Evolutionary conservation across 2,888 invertebrate genomes (phyloP), one percentile per base, ranked within the genome.

Genomic region (Peribatodes rhomboidaria): DNA sequence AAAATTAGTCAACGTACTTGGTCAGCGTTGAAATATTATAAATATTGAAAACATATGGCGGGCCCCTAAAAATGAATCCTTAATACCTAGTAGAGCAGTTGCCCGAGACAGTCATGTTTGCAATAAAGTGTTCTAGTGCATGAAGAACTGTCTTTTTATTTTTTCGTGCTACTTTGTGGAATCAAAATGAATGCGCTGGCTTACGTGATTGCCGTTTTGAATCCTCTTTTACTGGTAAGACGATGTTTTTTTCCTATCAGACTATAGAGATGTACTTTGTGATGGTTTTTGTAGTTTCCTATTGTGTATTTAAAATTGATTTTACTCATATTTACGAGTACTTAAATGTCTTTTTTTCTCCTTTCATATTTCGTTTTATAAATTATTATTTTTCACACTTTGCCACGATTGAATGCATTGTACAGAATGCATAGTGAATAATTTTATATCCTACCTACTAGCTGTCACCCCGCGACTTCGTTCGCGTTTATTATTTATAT

Each of bases 21-120:
- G 66, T 69, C 41, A 68, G 78, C 82, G 84, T 81, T 82, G 69
- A 69, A 82, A 84, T 81, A 81, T n/a, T n/a, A 85, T 85, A 79
- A 81, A 85, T 85, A 79, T 75, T 68, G 72, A 42, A 56, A 69
- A 59, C 50, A 61, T 46, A 52, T 16, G 8, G 35, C 22, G 41
- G 53, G 59, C 57, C 59, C 60, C 75, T 78, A 74, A 76, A 66
- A 69, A 60, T 61, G 35, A 55, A 16, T 71, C 70, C 73, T 46
- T 50, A 55, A 69, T 62, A 47, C 70, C 73, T 74, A 74, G 27
- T 27, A 59, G 57, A 69, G 65, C 68, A 69, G 22, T 22, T 22
- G 41, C 16, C 63, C 53, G 60, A 55, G 22, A 64, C 46, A 66
- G 56, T 63, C 67, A 42, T 18, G 11, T 42, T 42, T 44, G 18